Base-by-base conservation (phyloP, 2,797 vertebrate genomes). In the Molossus molossus region DNA sequence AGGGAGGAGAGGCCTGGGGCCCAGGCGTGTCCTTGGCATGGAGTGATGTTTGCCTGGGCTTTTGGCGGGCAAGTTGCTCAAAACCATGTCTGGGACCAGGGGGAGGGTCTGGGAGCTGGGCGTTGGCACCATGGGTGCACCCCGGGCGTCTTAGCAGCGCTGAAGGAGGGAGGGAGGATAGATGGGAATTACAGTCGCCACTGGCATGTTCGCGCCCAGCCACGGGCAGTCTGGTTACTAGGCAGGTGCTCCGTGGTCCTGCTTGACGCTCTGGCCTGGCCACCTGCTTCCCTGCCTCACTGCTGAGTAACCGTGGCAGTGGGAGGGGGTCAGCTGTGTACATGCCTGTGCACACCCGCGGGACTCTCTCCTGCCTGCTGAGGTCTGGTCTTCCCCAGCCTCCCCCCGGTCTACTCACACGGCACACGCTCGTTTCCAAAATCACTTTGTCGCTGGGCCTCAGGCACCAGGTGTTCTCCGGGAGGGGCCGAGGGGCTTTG, bases 291-390 rank as follows among this genome's bases (percentile, higher is more conserved):
- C 75, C n/a, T 55, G 14, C 50, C 53, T 25, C 62, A 14, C 75
- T 53, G 25, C 57, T 1, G 27, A 60, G n/a, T 65, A 40, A 45
- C 29, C 2, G 2, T 0, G 25, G 79, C 1, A 1, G 48, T 1
- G 3, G 37, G 17, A 0, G 5, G 48, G 45, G 60, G 45, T 33
- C 3, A 9, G 48, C 58, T 9, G 12, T 11, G 48, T 21, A 40
- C n/a, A 4, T 5, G 23, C 57, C 6, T 33, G 11, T 2, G 10
- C n/a, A 33, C 29, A 23, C 9, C 33, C 6, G 9, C 10, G 27
- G 62, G 87, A 21, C 37, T 20, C 76, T 7, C 37, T 27, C 50
- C 55, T 45, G 14, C 18, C 0, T 48, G 11, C 17, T 17, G 13
- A 23, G 5, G 25, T 40, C 18, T 23, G 27, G 4, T 37, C 45